Base-by-base conservation (phyloP, 2,797 vertebrate genomes). In the Micrastur ruficollis region DNA sequence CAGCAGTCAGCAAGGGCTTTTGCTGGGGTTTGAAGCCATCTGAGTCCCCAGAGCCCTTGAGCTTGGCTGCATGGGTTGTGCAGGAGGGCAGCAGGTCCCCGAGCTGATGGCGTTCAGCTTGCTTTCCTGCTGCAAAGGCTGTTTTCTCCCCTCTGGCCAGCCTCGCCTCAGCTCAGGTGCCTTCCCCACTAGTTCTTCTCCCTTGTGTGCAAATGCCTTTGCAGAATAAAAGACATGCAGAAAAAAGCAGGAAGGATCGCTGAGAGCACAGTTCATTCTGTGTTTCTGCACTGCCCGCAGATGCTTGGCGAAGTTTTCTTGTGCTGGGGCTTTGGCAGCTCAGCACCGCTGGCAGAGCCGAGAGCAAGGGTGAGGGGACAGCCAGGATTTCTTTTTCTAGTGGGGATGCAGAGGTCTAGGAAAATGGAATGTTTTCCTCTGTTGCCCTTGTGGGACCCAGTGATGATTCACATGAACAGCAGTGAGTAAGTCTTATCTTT, bases 351-450 rank as follows among this genome's bases (percentile, higher is more conserved):
- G 5, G 81, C 89, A 47, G 46, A 83, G 90, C 95, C 4, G 16
- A 7, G 40, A 82, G 72, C 91, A 89, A 90, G 83, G 92, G 42
- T 50, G 3, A 78, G 82, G 66, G 91, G 73, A 81, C 89, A 82
- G 93, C 71, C 90, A 50, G 90, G 16, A 14, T 7, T 8, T 65
- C 70, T 86, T 50, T 38, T 47, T 27, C 34, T 8, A 38, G 62
- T 31, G 53, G 58, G 20, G 42, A 46, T n/a, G 59, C 50, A 75
- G 31, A 84, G 50, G 10, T 44, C 55, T 36, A 19, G 88, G 81
- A 13, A 87, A 75, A 42, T 2, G 8, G 46, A 90, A 38, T 15
- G 0, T 19, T 74, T 67, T 56, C 76, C 44, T 86, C 27, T 63
- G 46, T 14, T 82, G 86, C 44, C 62, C 62, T 66, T 44, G 29